Base-by-base conservation (phyloP, 2,797 vertebrate species). In the Pygocentrus nattereri region DNA sequence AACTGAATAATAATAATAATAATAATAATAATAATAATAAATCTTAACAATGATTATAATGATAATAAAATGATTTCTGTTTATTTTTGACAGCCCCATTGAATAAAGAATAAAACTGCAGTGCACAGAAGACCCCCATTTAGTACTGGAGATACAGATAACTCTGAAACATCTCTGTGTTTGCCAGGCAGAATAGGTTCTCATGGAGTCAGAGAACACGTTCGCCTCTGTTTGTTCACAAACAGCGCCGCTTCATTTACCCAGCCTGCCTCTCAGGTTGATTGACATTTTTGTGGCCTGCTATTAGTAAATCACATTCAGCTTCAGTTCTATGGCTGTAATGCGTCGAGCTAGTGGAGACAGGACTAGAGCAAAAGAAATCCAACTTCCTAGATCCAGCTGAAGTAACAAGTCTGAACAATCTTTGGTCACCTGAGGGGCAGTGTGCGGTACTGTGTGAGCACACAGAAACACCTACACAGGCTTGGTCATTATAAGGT, bases 221-320 rank as follows among this genome's bases (percentile, higher is more conserved):
- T 38, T 73, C 19, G 21, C 4, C 34, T 41, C n/a, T 74, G 52
- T 54, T 73, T 72, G 69, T 52, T 50, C 70, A 8, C 47, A 50
- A 49, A 71, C 69, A 71, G 47, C 15, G 2, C 27, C 10, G 23
- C 47, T 38, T 73, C 31, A 73, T 56, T 71, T 74, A 10, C 72
- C n/a, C 31, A 44, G 72, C 38, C 25, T 27, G 34, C 7, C 52
- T 50, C 44, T 52, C 31, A 38, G 65, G 44, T 30, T 54, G 74
- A 64, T 13, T 71, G 65, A 70, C 47, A 27, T 58, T 70, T 80
- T 27, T 58, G 54, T 74, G 72, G 34, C 49, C 38, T 44, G 72
- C 56, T 44, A 27, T 59, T 27, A n/a, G 52, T 38, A 74, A 52
- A 74, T 74, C 54, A 56, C 71, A 58, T 76, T 25, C 54, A 16